Base-by-base conservation (phyloP, 2,888 invertebrate species). In the Rhimphoctona megacephalus region DNA sequence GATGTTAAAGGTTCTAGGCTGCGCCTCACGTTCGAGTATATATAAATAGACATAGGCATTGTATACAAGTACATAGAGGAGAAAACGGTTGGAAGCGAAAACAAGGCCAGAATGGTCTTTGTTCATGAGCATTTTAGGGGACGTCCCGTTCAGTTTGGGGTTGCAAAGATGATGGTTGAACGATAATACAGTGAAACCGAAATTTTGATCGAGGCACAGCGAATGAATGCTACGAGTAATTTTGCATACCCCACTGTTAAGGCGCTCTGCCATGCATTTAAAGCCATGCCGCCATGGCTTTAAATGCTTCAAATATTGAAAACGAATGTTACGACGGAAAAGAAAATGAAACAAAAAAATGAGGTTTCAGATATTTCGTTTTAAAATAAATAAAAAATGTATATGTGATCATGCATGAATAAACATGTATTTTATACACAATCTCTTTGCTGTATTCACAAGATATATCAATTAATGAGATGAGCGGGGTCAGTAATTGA, bases 391-490 rank as follows among this genome's bases (percentile, higher is more conserved):
- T 33, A 33, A 25, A 54, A 52, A 6, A 11, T 22, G 17, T 33
- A 72, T 19, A 72, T 33, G 30, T 8, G 17, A 19, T 33, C 19
- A 11, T 17, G 54, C 11, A 57, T 22, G 57, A 57, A 25, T 30
- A 61, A 61, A 61, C 9, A 5, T 30, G 14, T 2, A 14, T 61
- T 30, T 61, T 0, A 43, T 11, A 8, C 1, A 33, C 46, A 39
- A 52, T 81, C n/a, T 72, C 39, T 52, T 22, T 39, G 17, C 61
- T 30, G 70, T 17, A 22, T 70, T 43, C 52, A 11, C 30, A 39
- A 30, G 36, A 39, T 73, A 70, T 82, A 82, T 79, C 66, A 85
- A 85, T 85, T 82, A 82, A 70, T 30, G 57, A 39, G 49, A 67
- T 49, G 43, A 81, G 77, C 66, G 57, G 54, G 73, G 49, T 73